Evolutionary conservation across 2,797 vertebrate genomes (phyloP).

Genomic region (Paedocypris micromegethes): DNA sequence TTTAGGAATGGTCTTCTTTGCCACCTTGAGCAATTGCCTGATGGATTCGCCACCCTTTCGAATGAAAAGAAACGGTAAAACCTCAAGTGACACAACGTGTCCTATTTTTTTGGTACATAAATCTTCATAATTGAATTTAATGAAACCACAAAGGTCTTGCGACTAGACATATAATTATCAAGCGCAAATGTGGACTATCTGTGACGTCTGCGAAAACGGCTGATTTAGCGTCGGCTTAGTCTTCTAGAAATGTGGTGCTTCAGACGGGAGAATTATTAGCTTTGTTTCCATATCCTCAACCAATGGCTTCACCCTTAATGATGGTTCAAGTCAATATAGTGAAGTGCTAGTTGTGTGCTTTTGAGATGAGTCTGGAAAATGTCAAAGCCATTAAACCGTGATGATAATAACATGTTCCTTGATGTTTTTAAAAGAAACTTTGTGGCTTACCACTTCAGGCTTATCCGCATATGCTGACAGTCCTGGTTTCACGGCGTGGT

Average conservation of each 20-base stretch:
- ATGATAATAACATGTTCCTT: conserved; percentile 36
- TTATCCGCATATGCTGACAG: conserved; percentile 90
- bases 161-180: not conserved
- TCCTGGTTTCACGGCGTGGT: conserved; percentile 93
- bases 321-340: not conserved
- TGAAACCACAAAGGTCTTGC: not conserved
- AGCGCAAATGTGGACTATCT: not conserved
- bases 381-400: conserved; percentile 36
- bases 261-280: conserved; percentile 1
- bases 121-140: not conserved
- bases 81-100: no score
- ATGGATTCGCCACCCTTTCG: conserved; percentile 83
- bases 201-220: not conserved
- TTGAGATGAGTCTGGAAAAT: conserved; percentile 37
- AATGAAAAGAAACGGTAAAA: conserved; percentile 10
- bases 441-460: conserved; percentile 80
- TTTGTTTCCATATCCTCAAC: not conserved
- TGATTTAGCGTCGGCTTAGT: not conserved
- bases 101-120: no score
- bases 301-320: not conserved
- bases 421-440: conserved; percentile 46
- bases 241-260: not conserved
- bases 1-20: conserved; percentile 82
- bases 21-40: conserved; percentile 79
- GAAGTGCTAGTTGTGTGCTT: not conserved